Conservation (phyloP, 2,888 invertebrate species). For the Heliconius ethilla region DNA sequence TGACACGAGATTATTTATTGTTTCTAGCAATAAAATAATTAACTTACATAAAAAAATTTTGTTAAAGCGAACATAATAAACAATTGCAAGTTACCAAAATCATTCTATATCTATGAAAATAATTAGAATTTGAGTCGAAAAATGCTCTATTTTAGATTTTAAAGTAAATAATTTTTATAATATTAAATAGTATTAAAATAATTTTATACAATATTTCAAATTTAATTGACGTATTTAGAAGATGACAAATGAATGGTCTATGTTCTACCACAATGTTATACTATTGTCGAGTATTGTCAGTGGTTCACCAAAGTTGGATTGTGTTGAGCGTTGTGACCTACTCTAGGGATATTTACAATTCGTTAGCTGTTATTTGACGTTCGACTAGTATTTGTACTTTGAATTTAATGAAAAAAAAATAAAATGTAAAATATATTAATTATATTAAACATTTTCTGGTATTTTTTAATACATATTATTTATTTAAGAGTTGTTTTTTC, state of each 20-base stretch:
- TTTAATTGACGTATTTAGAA: not conserved
- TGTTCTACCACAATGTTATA: slow-evolving; percentile 29
- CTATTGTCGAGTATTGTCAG: slow-evolving; percentile 24
- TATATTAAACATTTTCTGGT: not conserved
- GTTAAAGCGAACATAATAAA: not conserved
- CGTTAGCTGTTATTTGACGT: not conserved
- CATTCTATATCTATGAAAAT: not conserved
- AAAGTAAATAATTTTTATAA: not conserved
- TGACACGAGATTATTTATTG: not conserved
- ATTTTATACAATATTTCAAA: not conserved
- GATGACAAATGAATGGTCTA: slow-evolving; percentile 18
- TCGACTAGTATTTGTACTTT: not conserved
- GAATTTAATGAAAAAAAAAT: not conserved
- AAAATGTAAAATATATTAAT: not conserved
- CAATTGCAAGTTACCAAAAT: not conserved
- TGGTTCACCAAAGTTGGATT: slow-evolving; percentile 12
- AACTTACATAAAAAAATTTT: not conserved
- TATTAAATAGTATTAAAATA: not conserved
- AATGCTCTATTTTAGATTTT: not conserved
- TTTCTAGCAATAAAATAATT: not conserved
- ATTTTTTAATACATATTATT: not conserved
- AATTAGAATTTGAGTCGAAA: not conserved
- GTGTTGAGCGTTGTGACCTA: slow-evolving; percentile 18
- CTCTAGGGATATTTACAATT: slow-evolving; percentile 9
- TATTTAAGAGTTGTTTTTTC: not conserved